Conservation (phyloP, 2,888 invertebrate species). For the Trissolcus brochymenae region DNA sequence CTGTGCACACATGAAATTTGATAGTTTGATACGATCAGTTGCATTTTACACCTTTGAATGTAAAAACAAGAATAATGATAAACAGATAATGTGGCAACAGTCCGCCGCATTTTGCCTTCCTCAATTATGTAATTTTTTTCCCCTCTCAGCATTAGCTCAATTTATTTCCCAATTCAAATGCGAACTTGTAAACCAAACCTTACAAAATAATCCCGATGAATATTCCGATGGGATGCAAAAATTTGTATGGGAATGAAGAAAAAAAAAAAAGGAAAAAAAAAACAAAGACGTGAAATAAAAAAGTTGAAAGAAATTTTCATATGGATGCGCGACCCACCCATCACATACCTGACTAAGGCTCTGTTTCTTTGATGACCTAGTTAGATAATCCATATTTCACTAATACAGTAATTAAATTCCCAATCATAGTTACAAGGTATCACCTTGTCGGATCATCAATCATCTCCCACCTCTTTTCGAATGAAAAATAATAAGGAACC, state of each 20-base stretch:
- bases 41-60: conserved; percentile 4
- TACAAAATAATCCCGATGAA: too few species aligned
- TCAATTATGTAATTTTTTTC: not conserved
- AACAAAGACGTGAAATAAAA: too few species aligned
- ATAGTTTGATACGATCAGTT: conserved; percentile 1
- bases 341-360: conserved; percentile 7
- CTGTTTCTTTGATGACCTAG: conserved; percentile 17
- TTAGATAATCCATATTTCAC: conserved; percentile 16
- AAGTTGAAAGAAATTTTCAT: not conserved
- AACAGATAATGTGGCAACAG: too few species aligned
- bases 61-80: conserved; percentile 3
- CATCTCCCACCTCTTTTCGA: conserved; percentile 18
- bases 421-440: conserved; percentile 35
- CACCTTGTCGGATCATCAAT: conserved; percentile 39
- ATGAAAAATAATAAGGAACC: conserved; percentile 21
- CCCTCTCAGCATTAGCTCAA: not conserved
- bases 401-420: conserved; percentile 40
- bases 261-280: too few species aligned
- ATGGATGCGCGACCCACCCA: conserved; percentile 6
- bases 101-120: not conserved
- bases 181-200: conserved; percentile 1
- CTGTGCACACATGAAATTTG: conserved; percentile 3
- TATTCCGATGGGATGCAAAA: too few species aligned
- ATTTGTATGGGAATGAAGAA: not conserved
- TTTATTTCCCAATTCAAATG: conserved; percentile 4